Evolutionary conservation across 2,113 vertebrate species (phyloP).

Genomic region (Epinephelus fuscoguttatus): DNA sequence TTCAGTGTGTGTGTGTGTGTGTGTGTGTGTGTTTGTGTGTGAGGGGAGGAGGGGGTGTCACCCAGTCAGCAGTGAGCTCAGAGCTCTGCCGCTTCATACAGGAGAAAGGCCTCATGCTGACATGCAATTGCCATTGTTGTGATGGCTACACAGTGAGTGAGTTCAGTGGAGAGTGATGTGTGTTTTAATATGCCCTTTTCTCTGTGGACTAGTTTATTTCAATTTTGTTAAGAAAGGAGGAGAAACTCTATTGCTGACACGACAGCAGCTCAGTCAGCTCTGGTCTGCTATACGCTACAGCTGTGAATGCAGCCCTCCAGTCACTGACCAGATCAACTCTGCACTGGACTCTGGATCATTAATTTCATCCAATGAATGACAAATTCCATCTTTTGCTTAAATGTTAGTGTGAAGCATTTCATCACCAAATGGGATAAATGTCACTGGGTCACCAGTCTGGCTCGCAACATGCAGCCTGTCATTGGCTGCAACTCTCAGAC

Average conservation of each 20-base stretch:
- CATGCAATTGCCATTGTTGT: conserved; percentile 60
- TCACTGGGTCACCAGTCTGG: neutral
- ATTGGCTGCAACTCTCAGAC: too few relatives aligned
- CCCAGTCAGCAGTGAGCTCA: conserved; percentile 48
- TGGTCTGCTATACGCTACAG: rapidly evolving
- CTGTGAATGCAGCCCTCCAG: neutral
- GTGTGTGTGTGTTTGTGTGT: conserved; percentile 23
- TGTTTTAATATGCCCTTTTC: conserved; percentile 9
- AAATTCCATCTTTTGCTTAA: neutral
- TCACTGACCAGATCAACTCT: neutral
- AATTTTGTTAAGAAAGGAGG: neutral
- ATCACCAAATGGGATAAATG: neutral
- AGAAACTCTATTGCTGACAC: neutral
- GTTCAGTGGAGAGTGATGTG: conserved; percentile 29
- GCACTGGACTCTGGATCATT: neutral
- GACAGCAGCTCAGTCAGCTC: neutral
- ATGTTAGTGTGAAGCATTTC: neutral
- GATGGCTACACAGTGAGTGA: conserved; percentile 49
- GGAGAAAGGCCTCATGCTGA: conserved; percentile 59
- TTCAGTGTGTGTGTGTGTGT: conserved; percentile 50
- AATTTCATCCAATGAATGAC: neutral
- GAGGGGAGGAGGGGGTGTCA: conserved; percentile 7
- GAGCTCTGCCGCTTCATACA: conserved; percentile 43
- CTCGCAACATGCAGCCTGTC: too few relatives aligned
- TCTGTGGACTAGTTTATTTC: neutral